Percentiles rank a stretch among this genome's conserved stretches.
Conservation (phyloP, 2,888 invertebrate species). For the Pyrocoelia pectoralis region DNA sequence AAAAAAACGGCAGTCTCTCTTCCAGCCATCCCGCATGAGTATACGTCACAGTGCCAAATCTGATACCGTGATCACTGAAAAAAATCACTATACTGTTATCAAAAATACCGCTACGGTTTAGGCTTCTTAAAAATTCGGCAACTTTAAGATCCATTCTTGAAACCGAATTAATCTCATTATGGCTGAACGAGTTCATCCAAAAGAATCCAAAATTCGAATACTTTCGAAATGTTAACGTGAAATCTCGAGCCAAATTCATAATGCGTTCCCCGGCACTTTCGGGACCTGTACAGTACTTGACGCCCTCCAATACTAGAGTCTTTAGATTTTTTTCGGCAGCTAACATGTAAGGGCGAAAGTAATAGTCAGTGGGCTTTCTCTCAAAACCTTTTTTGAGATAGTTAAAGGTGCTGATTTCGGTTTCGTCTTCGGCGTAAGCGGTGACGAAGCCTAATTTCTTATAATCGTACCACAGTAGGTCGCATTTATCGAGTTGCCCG, state of each 20-base stretch:
- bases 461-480: slow-evolving; percentile 82
- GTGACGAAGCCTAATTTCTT: slow-evolving; percentile 77
- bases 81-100: slow-evolving; percentile 75
- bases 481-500: slow-evolving; percentile 72
- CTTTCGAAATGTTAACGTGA: slow-evolving; percentile 68
- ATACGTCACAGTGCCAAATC: slow-evolving; percentile 76
- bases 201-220: slow-evolving; percentile 78
- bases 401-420: slow-evolving; percentile 77
- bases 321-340: slow-evolving; percentile 67
- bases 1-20: slow-evolving; percentile 78
- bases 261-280: slow-evolving; percentile 72
- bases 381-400: slow-evolving; percentile 76
- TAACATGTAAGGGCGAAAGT: slow-evolving; percentile 76
- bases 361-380: slow-evolving; percentile 81
- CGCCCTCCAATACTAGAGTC: slow-evolving; percentile 38
- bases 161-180: slow-evolving; percentile 73
- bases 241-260: slow-evolving; percentile 73
- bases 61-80: slow-evolving; percentile 82
- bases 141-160: slow-evolving; percentile 72
- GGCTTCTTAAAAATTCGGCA: slow-evolving; percentile 66
- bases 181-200: slow-evolving; percentile 84
- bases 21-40: slow-evolving; percentile 80
- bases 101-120: slow-evolving; percentile 66
- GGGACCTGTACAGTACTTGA: slow-evolving; percentile 66
- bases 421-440: slow-evolving; percentile 81